Conservation (phyloP, 35 echinoderm and acorn worm species). For the Diadema setosum region DNA sequence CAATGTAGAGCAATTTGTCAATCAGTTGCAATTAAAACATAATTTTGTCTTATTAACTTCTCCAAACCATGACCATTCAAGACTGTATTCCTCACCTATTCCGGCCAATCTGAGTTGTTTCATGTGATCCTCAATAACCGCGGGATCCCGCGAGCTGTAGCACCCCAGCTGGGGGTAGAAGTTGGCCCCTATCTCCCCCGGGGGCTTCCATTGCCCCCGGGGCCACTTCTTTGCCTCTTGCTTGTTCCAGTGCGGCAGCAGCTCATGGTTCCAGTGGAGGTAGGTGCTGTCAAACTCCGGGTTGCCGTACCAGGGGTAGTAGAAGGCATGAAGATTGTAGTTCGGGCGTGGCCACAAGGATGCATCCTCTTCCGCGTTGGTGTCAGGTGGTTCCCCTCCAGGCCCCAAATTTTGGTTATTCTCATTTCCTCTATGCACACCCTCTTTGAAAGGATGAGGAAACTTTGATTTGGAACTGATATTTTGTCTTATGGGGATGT, state of each 20-base stretch:
- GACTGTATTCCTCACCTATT: constrained; percentile 88
- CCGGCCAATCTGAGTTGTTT: constrained; percentile 80
- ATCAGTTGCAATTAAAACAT: too few species aligned
- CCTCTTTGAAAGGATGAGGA: neutral
- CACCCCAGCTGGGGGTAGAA: constrained; percentile 93
- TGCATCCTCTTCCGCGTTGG: neutral
- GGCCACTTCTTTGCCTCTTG: constrained; percentile 78
- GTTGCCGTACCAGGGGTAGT: constrained; percentile 98
- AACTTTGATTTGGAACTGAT: neutral
- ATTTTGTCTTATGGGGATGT: neutral
- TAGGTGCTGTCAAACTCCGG: constrained; percentile 63
- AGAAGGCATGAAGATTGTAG: constrained; percentile 85
- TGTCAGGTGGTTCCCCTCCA: neutral
- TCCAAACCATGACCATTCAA: too few species aligned
- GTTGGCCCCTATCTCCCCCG: constrained; percentile 92
- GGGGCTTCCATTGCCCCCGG: constrained; percentile 43
- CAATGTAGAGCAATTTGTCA: too few species aligned
- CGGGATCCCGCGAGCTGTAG: constrained; percentile 85
- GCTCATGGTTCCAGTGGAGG: constrained; percentile 90
- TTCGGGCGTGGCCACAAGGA: constrained; percentile 22
- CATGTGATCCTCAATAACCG: constrained; percentile 87
- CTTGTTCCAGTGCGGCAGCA: constrained; percentile 83
- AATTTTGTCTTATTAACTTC: too few species aligned
- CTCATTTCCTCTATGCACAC: neutral
- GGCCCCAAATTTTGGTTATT: neutral